phyloP scores from a whole-genome alignment of 1,140 invertebrate species.

The Dufourea novaeangliae region DNA sequence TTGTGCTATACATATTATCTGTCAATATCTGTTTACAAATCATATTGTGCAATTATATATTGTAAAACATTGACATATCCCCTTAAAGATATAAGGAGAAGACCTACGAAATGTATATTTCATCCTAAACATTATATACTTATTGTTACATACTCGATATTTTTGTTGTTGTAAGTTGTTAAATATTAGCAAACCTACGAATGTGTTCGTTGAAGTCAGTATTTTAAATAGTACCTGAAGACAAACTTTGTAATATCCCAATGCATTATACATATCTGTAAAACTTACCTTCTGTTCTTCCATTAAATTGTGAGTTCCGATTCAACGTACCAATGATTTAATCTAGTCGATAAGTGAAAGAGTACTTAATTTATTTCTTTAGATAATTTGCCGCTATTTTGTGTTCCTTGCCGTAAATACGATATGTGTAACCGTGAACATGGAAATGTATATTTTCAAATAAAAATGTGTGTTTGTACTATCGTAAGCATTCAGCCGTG shows the following conservation, averaged over 20 bases:
- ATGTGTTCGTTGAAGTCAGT: slow-evolving; percentile 12
- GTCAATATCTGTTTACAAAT: slow-evolving; percentile 31
- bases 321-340: neutral
- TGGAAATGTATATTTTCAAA: slow-evolving; percentile 70
- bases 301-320: neutral
- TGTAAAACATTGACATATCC: slow-evolving; percentile 26
- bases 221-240: slow-evolving; percentile 40
- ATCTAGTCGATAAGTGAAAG: neutral
- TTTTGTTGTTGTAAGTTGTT: neutral
- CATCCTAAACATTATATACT: neutral
- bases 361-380: neutral
- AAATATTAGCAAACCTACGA: neutral
- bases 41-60: neutral
- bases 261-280: neutral
- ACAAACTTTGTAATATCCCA: neutral
- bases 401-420: slow-evolving; percentile 19
- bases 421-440: slow-evolving; percentile 37
- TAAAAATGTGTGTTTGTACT: slow-evolving; percentile 65
- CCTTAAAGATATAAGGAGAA: neutral
- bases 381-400: neutral
- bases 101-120: neutral
- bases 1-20: slow-evolving; percentile 5
- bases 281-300: neutral
- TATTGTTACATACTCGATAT: neutral
- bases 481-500: neutral